Base-by-base conservation (phyloP, 1,140 invertebrate genomes). In the Varroa destructor region DNA sequence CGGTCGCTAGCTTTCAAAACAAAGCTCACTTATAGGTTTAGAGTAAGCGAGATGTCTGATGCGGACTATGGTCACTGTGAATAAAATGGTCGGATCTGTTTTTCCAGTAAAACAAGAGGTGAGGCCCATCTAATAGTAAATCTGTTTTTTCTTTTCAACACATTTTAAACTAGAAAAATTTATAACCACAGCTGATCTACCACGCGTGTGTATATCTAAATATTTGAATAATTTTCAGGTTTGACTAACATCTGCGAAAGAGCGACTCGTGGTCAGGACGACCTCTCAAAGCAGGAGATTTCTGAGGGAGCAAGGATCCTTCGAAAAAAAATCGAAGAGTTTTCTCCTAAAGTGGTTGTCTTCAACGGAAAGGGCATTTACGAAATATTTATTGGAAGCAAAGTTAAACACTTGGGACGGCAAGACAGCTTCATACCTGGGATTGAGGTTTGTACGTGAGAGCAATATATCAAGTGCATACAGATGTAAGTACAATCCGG, bases 321-420 rank as follows among this genome's bases (percentile, higher is more conserved):
- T 73, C 82, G 90, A 73, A 90, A 94, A 79, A 98, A 97, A 81
- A 81, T 98, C 73, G 85, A 88, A 80, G 88, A 89, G 76, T 97
- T 89, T 83, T 87, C 88, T 77, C 94, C 93, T 71, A 96, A 97
- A 84, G 93, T 97, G 77, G 93, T 92, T 55, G 93, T 96, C 37
- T 98, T 97, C 79, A 98, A 98, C 84, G 93, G 93, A 6, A 97
- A 97, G 84, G 85, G 96, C 72, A 75, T 73, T 71, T 73, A 58
- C 51, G 12, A 73, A 67, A 12, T 46, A 67, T 67, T 67, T 37
- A 40, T 40, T 67, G 61, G 70, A 54, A 8, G 42, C 14, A 37
- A 67, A 3, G 40, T 72, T 5, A 51, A 14, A 14, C 37, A 58
- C 42, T 14, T 73, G 40, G 56, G 51, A 46, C 14, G 58, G 8